Percentiles rank a stretch among this genome's conserved stretches.
Evolutionary conservation across 2,888 invertebrate genomes (phyloP).

Genomic region (Melanostoma scalare): DNA sequence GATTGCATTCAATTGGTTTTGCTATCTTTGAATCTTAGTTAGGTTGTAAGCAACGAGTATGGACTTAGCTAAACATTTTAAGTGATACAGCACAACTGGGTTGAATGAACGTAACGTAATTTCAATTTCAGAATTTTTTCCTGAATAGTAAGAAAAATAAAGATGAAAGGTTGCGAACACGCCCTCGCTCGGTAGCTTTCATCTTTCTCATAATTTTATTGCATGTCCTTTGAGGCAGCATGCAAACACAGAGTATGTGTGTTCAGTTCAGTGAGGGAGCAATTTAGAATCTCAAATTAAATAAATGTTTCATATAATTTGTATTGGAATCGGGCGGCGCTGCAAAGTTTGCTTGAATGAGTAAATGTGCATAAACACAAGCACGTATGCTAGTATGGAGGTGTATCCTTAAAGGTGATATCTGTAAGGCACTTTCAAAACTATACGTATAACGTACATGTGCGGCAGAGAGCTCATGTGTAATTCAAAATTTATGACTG

Average conservation of each 20-base stretch:
- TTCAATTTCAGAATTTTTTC: background rate
- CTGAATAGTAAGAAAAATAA: background rate
- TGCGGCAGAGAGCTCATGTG: conserved; percentile 42
- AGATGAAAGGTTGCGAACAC: conserved; percentile 12
- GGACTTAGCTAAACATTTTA: no score
- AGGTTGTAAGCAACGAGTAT: no score
- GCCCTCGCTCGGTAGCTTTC: conserved; percentile 39
- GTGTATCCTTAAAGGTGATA: conserved; percentile 7
- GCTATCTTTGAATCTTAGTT: no score
- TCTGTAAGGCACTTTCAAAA: conserved; percentile 38
- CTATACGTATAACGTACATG: conserved; percentile 18
- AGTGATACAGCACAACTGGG: no score
- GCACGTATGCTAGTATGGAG: background rate
- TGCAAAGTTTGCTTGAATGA: conserved; percentile 24
- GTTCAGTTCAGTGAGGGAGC: conserved; percentile 68
- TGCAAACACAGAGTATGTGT: conserved; percentile 34
- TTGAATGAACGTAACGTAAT: conserved; percentile 21
- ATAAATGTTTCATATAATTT: conserved; percentile 73
- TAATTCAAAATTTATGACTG: conserved; percentile 67
- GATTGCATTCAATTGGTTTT: no score
- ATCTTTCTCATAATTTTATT: conserved; percentile 35
- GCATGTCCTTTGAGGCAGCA: conserved; percentile 53
- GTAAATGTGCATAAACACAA: conserved; percentile 32
- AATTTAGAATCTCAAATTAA: conserved; percentile 70
- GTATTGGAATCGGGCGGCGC: conserved; percentile 51